A percentile compares a stretch with the other conserved stretches of the same genome.
These are phyloP conservation scores for Corythaeola cristata DNA, from an alignment of 2,113 vertebrate species.

Conservation along the genomic window DNA sequence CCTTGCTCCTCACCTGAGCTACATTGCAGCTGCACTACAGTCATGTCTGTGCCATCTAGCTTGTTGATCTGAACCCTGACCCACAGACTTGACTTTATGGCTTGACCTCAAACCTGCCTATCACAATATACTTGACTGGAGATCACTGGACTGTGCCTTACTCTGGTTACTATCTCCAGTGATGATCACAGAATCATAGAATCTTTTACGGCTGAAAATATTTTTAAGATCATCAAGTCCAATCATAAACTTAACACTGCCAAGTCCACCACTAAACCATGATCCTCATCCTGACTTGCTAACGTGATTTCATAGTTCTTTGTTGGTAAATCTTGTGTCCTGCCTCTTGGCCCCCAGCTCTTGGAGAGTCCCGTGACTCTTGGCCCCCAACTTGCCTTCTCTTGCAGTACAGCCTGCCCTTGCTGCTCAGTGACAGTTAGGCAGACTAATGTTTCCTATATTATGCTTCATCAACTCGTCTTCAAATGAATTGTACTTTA, in stretches of 20 bases:
- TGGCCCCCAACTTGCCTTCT: background rate
- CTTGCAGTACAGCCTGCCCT: background rate
- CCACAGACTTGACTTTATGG: background rate
- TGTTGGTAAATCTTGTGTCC: background rate
- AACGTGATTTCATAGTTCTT: background rate
- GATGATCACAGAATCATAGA: background rate
- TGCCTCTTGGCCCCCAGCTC: background rate
- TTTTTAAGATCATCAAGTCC: too few species aligned
- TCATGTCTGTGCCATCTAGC: background rate
- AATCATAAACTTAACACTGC: too few species aligned
- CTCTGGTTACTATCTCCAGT: background rate
- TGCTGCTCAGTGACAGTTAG: background rate
- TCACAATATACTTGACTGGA: background rate
- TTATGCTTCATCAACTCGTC: background rate
- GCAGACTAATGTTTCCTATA: background rate
- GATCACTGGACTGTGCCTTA: background rate
- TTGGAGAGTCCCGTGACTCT: background rate
- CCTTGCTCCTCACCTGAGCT: background rate
- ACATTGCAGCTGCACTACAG: background rate
- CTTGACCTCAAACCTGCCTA: background rate
- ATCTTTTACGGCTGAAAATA: background rate
- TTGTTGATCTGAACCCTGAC: background rate
- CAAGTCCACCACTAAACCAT: background rate
- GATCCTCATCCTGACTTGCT: background rate
- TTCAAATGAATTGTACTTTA: background rate